Base-by-base conservation (phyloP, 2,888 invertebrate genomes). In the Drosophila lutescens region DNA sequence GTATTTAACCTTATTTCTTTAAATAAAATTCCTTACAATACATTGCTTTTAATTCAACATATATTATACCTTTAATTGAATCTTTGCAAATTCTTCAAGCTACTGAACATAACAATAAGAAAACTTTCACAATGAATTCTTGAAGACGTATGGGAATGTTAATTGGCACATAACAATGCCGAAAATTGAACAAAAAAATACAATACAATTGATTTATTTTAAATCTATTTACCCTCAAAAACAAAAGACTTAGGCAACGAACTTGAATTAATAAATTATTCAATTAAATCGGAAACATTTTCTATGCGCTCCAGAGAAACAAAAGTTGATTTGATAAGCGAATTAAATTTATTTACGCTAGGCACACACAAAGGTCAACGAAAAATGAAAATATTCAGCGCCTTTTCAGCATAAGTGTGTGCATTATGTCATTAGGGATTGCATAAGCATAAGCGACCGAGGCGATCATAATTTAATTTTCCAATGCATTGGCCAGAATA, bases 401-500 rank as follows among this genome's bases (percentile, higher is more conserved):
- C 23, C 49, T 13, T 30, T 44, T 13, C 30, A 3, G n/a, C 4
- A 46, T 55, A 70, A 72, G 50, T 71, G 55, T 50, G 60, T 54
- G 59, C 41, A 87, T 87, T 87, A 82, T 81, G 81, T 81, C 79
- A 82, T 87, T 87, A 87, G 47, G 55, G 72, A 72, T 86, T 86
- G 85, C 85, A 86, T 88, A 88, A 86, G 46, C 53, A 20, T 20
- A 26, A 26, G 26, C 26, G 26, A 6, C 26, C 26, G 26, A 26
- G 15, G 38, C 30, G 34, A 41, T 77, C 69, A 88, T 85, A 81
- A 85, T 88, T 86, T 84, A 77, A 88, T 86, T 84, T 81, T 86
- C 82, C 85, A 86, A 84, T 86, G 85, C 85, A 86, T 73, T 81
- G 85, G 65, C 74, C 89, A 86, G 85, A 86, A 86, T 86, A 88